Conservation (phyloP, 1,140 invertebrate species). For the Drosophila varians region DNA sequence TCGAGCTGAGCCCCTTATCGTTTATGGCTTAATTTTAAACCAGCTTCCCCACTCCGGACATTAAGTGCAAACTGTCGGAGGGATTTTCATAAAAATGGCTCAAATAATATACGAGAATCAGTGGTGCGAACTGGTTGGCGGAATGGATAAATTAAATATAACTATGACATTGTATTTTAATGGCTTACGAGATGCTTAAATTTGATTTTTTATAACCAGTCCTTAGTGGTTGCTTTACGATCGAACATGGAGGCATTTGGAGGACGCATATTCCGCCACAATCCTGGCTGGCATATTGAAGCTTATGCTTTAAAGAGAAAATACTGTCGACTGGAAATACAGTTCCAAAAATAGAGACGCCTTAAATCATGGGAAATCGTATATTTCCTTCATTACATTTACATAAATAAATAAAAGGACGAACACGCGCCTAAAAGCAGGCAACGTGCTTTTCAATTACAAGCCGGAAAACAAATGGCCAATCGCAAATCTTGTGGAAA, state of each 20-base stretch:
- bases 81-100: constrained; percentile 19
- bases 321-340: too few relatives aligned
- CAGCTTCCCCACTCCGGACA: not conserved
- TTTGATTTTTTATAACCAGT: constrained; percentile 36
- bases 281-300: constrained; percentile 21
- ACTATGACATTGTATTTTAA: constrained; percentile 43
- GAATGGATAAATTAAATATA: constrained; percentile 31
- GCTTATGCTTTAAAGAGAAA: not conserved
- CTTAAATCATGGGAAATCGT: constrained; percentile 28
- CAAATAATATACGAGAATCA: constrained; percentile 11
- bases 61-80: constrained; percentile 30
- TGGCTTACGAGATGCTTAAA: constrained; percentile 42
- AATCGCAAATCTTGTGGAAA: constrained; percentile 59
- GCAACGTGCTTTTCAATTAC: constrained; percentile 60
- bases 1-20: constrained; percentile 2
- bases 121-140: not conserved
- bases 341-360: not conserved
- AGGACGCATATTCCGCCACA: constrained; percentile 15
- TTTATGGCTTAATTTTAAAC: constrained; percentile 39
- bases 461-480: constrained; percentile 65
- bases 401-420: constrained; percentile 26
- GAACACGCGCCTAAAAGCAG: not conserved
- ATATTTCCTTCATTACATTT: constrained; percentile 41
- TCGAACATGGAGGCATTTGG: constrained; percentile 32
- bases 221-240: constrained; percentile 26